These are phyloP conservation scores for Chrysina gloriosa DNA, from an alignment of 2,888 invertebrate genomes.

Conservation along the genomic window DNA sequence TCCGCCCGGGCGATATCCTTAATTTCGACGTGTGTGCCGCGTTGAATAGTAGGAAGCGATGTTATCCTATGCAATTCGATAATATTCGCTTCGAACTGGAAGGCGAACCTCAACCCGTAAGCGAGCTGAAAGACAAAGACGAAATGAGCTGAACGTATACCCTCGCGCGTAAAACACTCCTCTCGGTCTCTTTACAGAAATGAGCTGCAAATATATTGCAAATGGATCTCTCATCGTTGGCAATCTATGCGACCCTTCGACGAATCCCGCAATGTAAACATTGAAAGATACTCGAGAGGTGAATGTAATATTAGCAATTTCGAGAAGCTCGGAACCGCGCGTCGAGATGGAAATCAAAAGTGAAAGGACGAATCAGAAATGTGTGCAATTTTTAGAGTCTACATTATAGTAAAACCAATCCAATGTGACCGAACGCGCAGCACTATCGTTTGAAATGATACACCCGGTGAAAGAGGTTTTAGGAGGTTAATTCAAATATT, in stretches of 20 bases:
- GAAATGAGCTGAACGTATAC: conserved; percentile 12
- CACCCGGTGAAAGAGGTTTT: too few relatives aligned
- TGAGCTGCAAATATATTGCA: conserved; percentile 55
- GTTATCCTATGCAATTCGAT: conserved; percentile 29
- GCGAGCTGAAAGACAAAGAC: neutral
- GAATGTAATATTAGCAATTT: conserved; percentile 62
- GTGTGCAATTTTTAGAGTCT: too few relatives aligned
- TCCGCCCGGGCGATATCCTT: neutral
- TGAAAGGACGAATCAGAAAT: too few relatives aligned
- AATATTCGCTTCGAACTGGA: conserved; percentile 10
- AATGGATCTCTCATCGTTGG: conserved; percentile 61
- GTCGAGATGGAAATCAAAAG: too few relatives aligned
- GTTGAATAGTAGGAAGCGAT: too few relatives aligned
- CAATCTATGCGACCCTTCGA: conserved; percentile 62
- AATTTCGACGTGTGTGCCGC: conserved; percentile 20
- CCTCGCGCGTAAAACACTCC: neutral
- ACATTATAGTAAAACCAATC: too few relatives aligned
- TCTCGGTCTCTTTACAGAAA: conserved; percentile 1
- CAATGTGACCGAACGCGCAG: too few relatives aligned
- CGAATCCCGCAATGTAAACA: conserved; percentile 64
- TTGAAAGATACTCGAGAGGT: conserved; percentile 63
- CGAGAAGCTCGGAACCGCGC: too few relatives aligned
- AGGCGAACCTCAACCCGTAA: neutral
- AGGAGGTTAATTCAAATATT: too few relatives aligned
- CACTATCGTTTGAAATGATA: too few relatives aligned